phyloP scores from a whole-genome alignment of 2,888 invertebrate genomes.

The Thera obeliscata region DNA sequence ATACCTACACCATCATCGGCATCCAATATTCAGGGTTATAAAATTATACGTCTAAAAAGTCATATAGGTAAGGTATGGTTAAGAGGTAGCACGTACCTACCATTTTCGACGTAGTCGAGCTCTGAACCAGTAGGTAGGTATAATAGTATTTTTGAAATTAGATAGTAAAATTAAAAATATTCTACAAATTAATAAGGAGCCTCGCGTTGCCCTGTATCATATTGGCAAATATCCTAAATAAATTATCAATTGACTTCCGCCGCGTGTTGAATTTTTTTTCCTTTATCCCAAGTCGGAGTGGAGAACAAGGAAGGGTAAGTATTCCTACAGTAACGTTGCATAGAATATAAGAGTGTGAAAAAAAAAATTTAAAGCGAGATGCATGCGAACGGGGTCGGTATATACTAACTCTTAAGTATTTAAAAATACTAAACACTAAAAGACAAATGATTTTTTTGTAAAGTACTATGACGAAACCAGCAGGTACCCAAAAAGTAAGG shows the following conservation, averaged over 20 bases:
- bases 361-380: no score
- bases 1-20: constrained; percentile 43
- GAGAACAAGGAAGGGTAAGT: background rate
- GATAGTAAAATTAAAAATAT: background rate
- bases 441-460: no score
- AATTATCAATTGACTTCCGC: constrained; percentile 41
- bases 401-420: no score
- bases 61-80: background rate
- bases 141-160: background rate
- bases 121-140: background rate
- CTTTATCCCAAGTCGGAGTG: background rate
- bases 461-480: no score
- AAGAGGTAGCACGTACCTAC: no score
- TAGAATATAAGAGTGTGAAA: background rate
- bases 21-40: constrained; percentile 33
- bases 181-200: constrained; percentile 33
- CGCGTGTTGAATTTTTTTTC: constrained; percentile 31
- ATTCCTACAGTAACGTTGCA: background rate
- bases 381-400: no score
- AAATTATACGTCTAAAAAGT: background rate
- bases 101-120: no score
- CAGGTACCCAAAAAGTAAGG: no score
- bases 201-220: constrained; percentile 58
- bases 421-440: no score
- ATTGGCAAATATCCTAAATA: constrained; percentile 60